Evolutionary conservation across 2,797 vertebrate species (phyloP), one percentile per base, ranked within the genome.

Genomic region (Eupleurogrammus muticus): DNA sequence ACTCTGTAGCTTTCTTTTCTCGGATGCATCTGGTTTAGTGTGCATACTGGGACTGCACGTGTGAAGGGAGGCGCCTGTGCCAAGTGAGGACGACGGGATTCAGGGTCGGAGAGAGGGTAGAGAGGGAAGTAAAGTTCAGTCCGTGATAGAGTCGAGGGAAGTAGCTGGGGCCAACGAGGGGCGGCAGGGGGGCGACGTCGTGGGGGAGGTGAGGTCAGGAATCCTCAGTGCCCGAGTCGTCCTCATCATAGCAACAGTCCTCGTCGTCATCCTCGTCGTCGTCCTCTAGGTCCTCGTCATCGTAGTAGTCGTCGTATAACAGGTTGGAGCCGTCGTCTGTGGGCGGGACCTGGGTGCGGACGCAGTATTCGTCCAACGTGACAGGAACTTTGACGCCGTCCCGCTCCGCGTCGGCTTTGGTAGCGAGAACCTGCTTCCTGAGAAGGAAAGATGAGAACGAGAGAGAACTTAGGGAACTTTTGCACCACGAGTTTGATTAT

Each of bases 381-480:
- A 96, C 87, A n/a, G 97, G 97, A 11, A 99, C 97, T 85, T 96
- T 97, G 69, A 99, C 96, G 0, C 97, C 97, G 0, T 99, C 97
- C 6, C 96, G 92, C 24, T 98, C 97, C 0, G 97, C 97, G 0
- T 99, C 97, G 9, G 94, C 95, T 90, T 96, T 97, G 49, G 97
- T 99, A 69, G 95, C 95, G 82, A 96, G 78, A 81, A 99, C 97
- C 91, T 99, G 97, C 76, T 98, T 99, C 87, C 97, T 99, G 89
- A 9, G 51, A 67, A 3, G 19, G 2, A 36, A 2, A 10, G 20
- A 24, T 20, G 10, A 48, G 0, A 36, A 4, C 4, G 1, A 4
- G 14, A 17, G 2, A n/a, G 2, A 51, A 40, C 5, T 40, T 16
- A 0, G 46, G 28, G 6, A 3, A 28, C 3, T 28, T 28, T 28